Evolutionary conservation across 2,888 invertebrate genomes (phyloP).

Genomic region (Lochmaea capreae): DNA sequence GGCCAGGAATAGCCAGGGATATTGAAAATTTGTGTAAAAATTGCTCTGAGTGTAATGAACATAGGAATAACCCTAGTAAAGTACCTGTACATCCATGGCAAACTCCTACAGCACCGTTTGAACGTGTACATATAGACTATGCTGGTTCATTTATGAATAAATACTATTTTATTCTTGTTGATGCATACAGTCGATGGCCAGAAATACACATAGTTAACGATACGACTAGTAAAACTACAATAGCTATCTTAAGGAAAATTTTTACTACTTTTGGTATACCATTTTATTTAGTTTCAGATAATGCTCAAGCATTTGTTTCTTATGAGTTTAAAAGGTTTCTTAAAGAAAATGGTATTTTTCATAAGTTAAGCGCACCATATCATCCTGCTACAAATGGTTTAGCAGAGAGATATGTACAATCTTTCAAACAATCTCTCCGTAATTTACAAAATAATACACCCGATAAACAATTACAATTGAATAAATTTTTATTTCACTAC

Average conservation of each 20-base stretch:
- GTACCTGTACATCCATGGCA: constrained; percentile 9
- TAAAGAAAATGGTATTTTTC: not conserved
- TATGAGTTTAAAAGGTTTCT: not conserved
- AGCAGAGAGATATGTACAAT: constrained; percentile 51
- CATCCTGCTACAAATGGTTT: constrained; percentile 47
- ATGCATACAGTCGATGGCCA: constrained; percentile 28
- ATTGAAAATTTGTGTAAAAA: too few species aligned
- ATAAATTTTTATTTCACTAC: constrained; percentile 27
- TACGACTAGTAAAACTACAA: constrained; percentile 26
- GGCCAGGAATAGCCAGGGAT: too few species aligned
- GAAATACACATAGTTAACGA: constrained; percentile 18
- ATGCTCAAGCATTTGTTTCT: constrained; percentile 29
- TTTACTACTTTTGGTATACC: constrained; percentile 38
- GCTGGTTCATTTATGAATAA: constrained; percentile 21
- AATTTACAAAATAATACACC: constrained; percentile 13
- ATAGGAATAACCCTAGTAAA: not conserved
- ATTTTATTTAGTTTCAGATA: constrained; percentile 41
- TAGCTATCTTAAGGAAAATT: constrained; percentile 23
- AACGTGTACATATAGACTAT: constrained; percentile 29
- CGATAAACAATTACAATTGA: not conserved
- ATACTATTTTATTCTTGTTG: constrained; percentile 15
- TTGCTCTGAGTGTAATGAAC: too few species aligned
- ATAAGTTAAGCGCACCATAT: constrained; percentile 43
- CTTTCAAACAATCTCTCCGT: constrained; percentile 42
- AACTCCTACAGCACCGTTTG: constrained; percentile 19